Base-by-base conservation (phyloP, 2,113 vertebrate species). In the Microcebus lehilahytsara region DNA sequence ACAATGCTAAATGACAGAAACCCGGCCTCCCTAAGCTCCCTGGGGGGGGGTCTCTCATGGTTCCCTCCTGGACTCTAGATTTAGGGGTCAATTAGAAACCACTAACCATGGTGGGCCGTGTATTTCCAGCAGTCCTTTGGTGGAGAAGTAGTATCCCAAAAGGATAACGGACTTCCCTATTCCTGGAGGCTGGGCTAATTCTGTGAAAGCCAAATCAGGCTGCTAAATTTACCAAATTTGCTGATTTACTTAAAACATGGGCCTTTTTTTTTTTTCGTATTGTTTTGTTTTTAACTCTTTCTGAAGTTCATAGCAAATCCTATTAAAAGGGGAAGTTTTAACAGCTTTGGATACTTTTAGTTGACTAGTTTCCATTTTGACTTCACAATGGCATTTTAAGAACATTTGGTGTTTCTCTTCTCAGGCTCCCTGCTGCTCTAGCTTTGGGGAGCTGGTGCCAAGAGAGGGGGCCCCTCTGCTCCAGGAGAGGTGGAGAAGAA, bases 1-100 rank as follows among this genome's bases (percentile, higher is more conserved):
- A 49, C 42, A 6, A 5, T 0, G 0, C 46, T 34, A 8, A 83
- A 20, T 16, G 20, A 16, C 20, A 66, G 86, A 46, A 46, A 10
- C 79, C 22, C 64, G 6, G 22, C 53, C 13, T 46, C 32, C 0
- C 0, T 0, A 6, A 32, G 3, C 53, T n/a, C 46, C 2, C 22
- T 23, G 4, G 19, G 37, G 13, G 37, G 14, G 27, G 32, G 9
- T 10, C 25, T 6, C 1, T 30, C 51, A 0, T 20, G 32, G 30
- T 23, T 79, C 32, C 92, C 32, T 66, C 3, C n/a, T 9, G 3
- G 32, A 16, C 53, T 40, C 53, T 2, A 79, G 42, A 85, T 49
- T 17, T 34, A 37, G 56, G 23, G 32, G 20, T 11, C 40, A 62
- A 34, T 20, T 25, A 64, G 77, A 46, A 49, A 34, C 40, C 12